A percentile compares a stretch with the other conserved stretches of the same genome.
phyloP scores from a whole-genome alignment of 2,888 invertebrate species.

The Byasa hedistus region DNA sequence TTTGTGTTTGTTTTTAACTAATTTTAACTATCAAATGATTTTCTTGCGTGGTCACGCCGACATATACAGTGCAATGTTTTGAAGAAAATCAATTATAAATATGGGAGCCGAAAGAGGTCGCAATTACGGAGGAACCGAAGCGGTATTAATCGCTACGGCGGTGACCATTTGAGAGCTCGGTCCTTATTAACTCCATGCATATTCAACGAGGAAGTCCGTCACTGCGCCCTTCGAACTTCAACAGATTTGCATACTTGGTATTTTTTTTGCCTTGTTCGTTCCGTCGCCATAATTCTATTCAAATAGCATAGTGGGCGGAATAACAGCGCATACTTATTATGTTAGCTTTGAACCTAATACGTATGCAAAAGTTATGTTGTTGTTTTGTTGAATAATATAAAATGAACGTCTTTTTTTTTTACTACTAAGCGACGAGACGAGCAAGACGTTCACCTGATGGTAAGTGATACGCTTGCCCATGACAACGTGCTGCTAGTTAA shows the following conservation, averaged over 20 bases:
- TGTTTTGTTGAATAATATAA: conserved; percentile 4
- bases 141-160: conserved; percentile 17
- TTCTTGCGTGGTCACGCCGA: too few species aligned
- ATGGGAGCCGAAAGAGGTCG: neutral
- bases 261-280: conserved; percentile 15
- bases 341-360: neutral
- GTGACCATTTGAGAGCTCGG: conserved; percentile 15
- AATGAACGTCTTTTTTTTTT: too few species aligned
- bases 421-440: too few species aligned
- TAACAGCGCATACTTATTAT: conserved; percentile 15
- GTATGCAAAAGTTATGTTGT: neutral
- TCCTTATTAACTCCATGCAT: conserved; percentile 20
- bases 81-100: neutral
- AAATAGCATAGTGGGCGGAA: conserved; percentile 16
- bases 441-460: too few species aligned
- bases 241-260: conserved; percentile 24
- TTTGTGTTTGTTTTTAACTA: too few species aligned
- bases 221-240: conserved; percentile 22
- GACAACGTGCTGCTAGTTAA: too few species aligned
- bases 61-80: too few species aligned
- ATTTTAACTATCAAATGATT: too few species aligned
- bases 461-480: too few species aligned
- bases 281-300: conserved; percentile 22
- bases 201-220: conserved; percentile 27
- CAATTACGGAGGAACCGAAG: conserved; percentile 12